Evolutionary conservation across 2,888 invertebrate species (phyloP).

Genomic region (Mylabris sibirica): DNA sequence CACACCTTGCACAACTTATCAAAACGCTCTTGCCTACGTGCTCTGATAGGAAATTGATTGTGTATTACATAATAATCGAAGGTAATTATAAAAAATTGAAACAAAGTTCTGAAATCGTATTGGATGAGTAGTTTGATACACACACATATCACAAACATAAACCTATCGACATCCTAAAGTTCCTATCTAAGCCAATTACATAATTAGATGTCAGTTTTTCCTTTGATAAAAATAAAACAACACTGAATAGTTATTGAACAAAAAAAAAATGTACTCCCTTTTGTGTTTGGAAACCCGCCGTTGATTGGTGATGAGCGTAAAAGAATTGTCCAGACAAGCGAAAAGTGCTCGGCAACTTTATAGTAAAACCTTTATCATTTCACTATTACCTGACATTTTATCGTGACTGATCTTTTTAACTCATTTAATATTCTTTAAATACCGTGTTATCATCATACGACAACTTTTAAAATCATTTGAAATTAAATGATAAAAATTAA

Average conservation of each 20-base stretch:
- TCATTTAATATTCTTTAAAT: slow-evolving; percentile 9
- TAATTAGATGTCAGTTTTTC: slow-evolving; percentile 18
- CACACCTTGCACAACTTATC: too few relatives aligned
- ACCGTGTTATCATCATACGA: slow-evolving; percentile 4
- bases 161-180: too few relatives aligned
- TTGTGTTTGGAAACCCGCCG: slow-evolving; percentile 15
- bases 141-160: neutral
- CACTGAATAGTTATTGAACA: neutral
- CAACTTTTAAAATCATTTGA: neutral
- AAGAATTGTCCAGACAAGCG: slow-evolving; percentile 23
- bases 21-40: too few relatives aligned
- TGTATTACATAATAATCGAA: slow-evolving; percentile 44
- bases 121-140: slow-evolving; percentile 16
- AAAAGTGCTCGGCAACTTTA: slow-evolving; percentile 13
- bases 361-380: slow-evolving; percentile 11
- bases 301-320: slow-evolving; percentile 26
- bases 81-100: slow-evolving; percentile 38
- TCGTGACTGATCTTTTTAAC: slow-evolving; percentile 12
- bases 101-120: slow-evolving; percentile 12
- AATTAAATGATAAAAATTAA: neutral
- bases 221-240: slow-evolving; percentile 4
- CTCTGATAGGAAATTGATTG: neutral
- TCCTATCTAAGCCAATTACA: slow-evolving; percentile 28
- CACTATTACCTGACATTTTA: slow-evolving; percentile 13
- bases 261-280: slow-evolving; percentile 20